These are phyloP conservation scores for Lytechinus variegatus DNA, from an alignment of 35 echinoderm and acorn worm species.

Conservation along the genomic window DNA sequence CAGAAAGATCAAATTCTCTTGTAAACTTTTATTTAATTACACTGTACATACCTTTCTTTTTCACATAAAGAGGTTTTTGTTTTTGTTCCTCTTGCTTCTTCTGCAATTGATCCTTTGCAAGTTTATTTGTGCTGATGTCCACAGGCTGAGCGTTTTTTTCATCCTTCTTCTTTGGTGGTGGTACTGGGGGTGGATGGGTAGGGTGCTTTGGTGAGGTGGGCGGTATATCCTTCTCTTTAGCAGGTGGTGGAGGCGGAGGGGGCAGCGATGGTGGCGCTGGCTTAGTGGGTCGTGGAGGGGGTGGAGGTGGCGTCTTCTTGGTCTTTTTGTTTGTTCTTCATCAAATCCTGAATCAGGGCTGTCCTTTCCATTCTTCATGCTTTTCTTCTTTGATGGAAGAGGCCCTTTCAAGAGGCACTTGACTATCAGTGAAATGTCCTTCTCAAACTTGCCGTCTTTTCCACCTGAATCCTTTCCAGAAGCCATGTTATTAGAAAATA, in stretches of 20 bases:
- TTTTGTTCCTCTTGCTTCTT: slow-evolving; percentile 48
- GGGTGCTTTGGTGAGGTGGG: slow-evolving; percentile 40
- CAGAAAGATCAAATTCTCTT: too few species aligned
- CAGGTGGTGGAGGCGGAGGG: slow-evolving; percentile 25
- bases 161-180: slow-evolving; percentile 28
- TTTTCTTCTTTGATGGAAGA: slow-evolving; percentile 46
- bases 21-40: too few species aligned
- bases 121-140: background rate
- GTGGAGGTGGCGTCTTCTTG: background rate
- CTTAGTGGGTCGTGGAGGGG: background rate
- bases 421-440: slow-evolving; percentile 69
- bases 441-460: slow-evolving; percentile 57
- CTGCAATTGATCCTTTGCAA: slow-evolving; percentile 39
- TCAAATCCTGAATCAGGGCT: slow-evolving; percentile 45
- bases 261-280: background rate
- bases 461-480: slow-evolving; percentile 36
- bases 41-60: slow-evolving; percentile 24
- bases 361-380: slow-evolving; percentile 23
- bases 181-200: slow-evolving; percentile 18
- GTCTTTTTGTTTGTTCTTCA: slow-evolving; percentile 24
- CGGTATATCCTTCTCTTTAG: slow-evolving; percentile 10
- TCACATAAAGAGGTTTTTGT: background rate
- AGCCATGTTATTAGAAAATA: background rate
- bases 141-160: background rate
- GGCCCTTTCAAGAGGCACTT: slow-evolving; percentile 62